Base-by-base conservation (phyloP, 2,888 invertebrate species). In the Phalangium opilio region DNA sequence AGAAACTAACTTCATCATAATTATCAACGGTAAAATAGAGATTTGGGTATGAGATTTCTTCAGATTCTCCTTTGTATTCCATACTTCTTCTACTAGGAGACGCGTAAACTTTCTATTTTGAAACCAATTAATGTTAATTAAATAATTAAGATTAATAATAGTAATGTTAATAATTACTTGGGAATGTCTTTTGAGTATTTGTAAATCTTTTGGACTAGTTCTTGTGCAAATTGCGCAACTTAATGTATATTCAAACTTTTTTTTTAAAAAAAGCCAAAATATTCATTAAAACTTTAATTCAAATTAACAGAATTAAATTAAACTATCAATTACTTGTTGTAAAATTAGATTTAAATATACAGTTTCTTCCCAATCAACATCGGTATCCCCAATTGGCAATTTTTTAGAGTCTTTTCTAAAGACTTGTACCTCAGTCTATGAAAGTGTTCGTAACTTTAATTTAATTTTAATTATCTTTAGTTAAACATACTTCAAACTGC, bases 11-110 rank as follows among this genome's bases (percentile, higher is more conserved):
- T 77, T 95, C 93, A 67, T 96, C 95, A 68, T 95, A 96, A 71
- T 95, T 93, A 70, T 98, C 96, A 51, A 96, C 91, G 80, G 91
- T 91, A 71, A 98, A 98, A 71, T 93, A 98, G 61, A 98, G 89
- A 72, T 93, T 89, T 2, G 98, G 98, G 71, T 95, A 98, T 38
- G 95, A 91, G 68, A 98, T 95, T 72, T 95, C 93, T 68, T 98
- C 98, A 46, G 85, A 80, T 62, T 95, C 95, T 38, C 96, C 96
- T 69, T 98, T 98, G 11, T 86, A 85, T 68, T 93, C 90, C 91
- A 98, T 96, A 69, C 90, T 79, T 62, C 96, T 75, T 44, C 89
- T 78, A 67, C 91, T 91, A 8, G 98, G 98, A 41, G 93, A 93
- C 18, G 98, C 93, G 70, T 93, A 98, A 36, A 98, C 96, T 66